Evolutionary conservation across 92 coral and sea anemone genomes (phyloP), one percentile per base, ranked within the genome.

Genomic region (Umimayanthus kanabou): DNA sequence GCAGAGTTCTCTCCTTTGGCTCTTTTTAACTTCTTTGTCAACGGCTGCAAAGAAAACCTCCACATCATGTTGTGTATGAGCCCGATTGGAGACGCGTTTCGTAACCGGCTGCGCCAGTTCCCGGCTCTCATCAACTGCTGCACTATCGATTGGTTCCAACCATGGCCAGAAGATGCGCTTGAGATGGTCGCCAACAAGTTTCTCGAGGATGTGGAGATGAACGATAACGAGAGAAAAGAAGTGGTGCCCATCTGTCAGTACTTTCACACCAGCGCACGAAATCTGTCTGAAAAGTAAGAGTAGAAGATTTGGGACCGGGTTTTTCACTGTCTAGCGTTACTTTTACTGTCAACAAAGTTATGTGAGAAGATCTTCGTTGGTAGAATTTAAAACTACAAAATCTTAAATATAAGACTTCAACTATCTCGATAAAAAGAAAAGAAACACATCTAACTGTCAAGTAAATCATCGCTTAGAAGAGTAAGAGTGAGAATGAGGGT

Each of bases 111-210:
- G 43, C 91, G 99, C 42, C 99, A 97, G 92, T 97, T 97, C 82
- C 99, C 99, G 26, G 98, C 99, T 2, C 96, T 97, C 16, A 97
- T 97, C 92, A 97, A 97, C 91, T 97, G 99, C 85, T 97, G 99
- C 69, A 97, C 99, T 42, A 97, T 97, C 66, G 99, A 97, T 85
- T 97, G 99, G 99, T 97, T 97, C 90, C 99, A 96, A 93, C 99
- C 99, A 0, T 97, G 99, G 99, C 99, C 99, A 11, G 97, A 95
- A 80, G 99, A 97, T 89, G 99, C 99, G 2, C 89, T 97, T 67
- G 99, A 95, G 80, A 95, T 97, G 99, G 99, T 97, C 8, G 99
- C 99, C 78, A 97, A 94, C 85, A 97, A 97, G 89, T 97, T 97
- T 87, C 93, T 97, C 37, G 96, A 94, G 80, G 99, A 97, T 81